Conservation (phyloP, 1,140 invertebrate species). For the Colletes gigas region DNA sequence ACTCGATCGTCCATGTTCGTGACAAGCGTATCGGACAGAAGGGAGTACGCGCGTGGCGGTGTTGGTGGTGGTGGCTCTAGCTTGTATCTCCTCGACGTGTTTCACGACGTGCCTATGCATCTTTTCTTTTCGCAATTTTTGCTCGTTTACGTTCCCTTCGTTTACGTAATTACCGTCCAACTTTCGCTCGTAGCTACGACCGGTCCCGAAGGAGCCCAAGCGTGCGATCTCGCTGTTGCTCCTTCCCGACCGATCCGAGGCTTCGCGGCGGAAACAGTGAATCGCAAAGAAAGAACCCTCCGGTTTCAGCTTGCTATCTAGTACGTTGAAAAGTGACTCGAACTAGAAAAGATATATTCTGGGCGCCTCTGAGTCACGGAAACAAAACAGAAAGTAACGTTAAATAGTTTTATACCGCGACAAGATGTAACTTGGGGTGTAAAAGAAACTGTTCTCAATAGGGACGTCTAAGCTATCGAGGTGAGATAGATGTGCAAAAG, state of each 20-base stretch:
- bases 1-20: constrained; percentile 31
- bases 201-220: background rate
- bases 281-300: background rate
- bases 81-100: constrained; percentile 4
- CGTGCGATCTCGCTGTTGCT: background rate
- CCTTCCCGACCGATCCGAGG: background rate
- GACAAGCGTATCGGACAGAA: constrained; percentile 21
- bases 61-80: constrained; percentile 46
- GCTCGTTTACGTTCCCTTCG: background rate
- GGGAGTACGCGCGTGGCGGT: constrained; percentile 46
- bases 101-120: background rate
- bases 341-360: background rate
- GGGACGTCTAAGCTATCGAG: constrained; percentile 1
- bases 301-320: too few species aligned
- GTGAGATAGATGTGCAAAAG: constrained; percentile 33
- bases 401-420: too few species aligned
- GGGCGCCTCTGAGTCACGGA: too few species aligned
- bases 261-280: background rate
- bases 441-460: background rate
- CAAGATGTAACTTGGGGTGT: background rate
- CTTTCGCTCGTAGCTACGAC: background rate
- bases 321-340: too few species aligned
- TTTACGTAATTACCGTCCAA: background rate
- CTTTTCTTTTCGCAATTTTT: background rate
- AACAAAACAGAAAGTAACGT: too few species aligned